phyloP scores from a whole-genome alignment of 2,888 invertebrate species.

The Andrena bucephala region DNA sequence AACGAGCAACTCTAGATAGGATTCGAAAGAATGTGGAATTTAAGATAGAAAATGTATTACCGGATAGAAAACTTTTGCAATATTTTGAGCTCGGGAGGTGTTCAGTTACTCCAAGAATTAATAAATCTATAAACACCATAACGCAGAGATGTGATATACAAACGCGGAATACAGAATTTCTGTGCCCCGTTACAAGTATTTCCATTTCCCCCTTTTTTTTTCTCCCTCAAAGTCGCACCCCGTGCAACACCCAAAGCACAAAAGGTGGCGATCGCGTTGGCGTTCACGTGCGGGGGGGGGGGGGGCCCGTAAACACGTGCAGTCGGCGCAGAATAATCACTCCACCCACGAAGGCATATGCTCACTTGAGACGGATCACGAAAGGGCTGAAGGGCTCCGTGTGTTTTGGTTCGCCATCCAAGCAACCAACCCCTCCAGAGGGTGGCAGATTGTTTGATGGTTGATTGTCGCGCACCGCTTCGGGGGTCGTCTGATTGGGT shows the following conservation, averaged over 20 bases:
- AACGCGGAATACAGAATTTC: no score
- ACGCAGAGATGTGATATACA: no score
- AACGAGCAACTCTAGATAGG: constrained; percentile 1
- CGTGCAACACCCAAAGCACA: background rate
- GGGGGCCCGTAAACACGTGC: constrained; percentile 9
- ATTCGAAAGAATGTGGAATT: no score
- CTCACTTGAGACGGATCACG: constrained; percentile 75
- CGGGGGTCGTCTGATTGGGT: constrained; percentile 84
- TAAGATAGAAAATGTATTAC: no score
- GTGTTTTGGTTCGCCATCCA: constrained; percentile 74
- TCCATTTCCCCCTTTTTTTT: background rate
- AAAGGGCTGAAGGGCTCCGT: constrained; percentile 73
- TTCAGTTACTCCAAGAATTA: no score
- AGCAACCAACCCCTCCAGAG: constrained; percentile 73
- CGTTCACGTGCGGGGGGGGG: constrained; percentile 18
- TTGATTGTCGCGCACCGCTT: constrained; percentile 83
- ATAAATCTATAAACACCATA: no score
- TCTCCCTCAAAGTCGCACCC: background rate
- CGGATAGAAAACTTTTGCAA: no score
- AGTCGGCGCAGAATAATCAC: constrained; percentile 78
- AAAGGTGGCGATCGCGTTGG: constrained; percentile 36
- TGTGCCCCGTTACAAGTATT: no score
- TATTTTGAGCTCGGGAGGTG: no score
- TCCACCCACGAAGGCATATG: constrained; percentile 81
- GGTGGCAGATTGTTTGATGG: constrained; percentile 84